Conservation (phyloP, 2,797 vertebrate genomes). For the Scolopax bukidnonensis region DNA sequence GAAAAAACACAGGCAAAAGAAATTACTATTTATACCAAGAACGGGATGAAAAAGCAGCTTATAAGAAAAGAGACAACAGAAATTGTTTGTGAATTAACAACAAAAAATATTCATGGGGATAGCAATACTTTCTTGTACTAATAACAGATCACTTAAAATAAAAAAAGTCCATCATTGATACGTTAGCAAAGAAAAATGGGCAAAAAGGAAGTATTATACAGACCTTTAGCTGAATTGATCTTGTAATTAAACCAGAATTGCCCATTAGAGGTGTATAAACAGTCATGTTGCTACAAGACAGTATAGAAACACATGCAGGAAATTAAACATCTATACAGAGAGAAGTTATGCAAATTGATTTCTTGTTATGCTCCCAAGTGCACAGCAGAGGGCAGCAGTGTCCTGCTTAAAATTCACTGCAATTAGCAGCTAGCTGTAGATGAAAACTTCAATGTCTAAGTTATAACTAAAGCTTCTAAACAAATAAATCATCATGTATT, state of each 20-base stretch:
- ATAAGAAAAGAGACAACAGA: neutral
- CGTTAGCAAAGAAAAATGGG: neutral
- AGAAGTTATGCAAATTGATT: neutral
- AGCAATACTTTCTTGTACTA: neutral
- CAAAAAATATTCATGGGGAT: neutral
- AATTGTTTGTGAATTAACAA: neutral
- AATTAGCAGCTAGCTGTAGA: neutral
- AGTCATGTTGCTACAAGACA: neutral
- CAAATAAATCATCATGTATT: fast-evolving
- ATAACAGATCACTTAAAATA: neutral
- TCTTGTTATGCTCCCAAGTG: neutral
- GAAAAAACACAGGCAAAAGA: conserved; percentile 86
- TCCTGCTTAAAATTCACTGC: neutral
- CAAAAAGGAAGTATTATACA: neutral
- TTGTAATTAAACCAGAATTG: neutral
- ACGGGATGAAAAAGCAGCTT: conserved; percentile 77
- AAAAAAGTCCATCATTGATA: neutral
- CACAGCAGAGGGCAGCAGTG: conserved; percentile 74
- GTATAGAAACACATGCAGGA: neutral
- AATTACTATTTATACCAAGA: conserved; percentile 86
- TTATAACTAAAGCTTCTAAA: neutral
- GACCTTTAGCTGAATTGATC: neutral
- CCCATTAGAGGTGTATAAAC: fast-evolving
- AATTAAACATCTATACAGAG: too few relatives aligned
- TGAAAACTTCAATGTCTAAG: fast-evolving